Evolutionary conservation across 2,113 vertebrate genomes (phyloP), one percentile per base, ranked within the genome.

Genomic region (Greenwoodochromis staneri): DNA sequence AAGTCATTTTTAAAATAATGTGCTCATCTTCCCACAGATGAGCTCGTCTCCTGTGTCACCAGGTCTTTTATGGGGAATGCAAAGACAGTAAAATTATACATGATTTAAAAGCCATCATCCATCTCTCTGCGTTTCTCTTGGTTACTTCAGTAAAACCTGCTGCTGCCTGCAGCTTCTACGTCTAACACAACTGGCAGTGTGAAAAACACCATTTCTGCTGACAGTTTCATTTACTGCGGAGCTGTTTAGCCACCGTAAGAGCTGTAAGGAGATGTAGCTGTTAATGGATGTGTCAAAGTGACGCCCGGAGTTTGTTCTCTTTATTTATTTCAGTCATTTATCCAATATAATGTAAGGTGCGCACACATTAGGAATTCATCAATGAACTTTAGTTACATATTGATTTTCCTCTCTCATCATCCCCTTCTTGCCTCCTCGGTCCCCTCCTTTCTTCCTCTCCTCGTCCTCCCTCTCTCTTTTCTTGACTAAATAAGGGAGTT

Each of bases 401-500:
- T 66, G 31, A 36, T 66, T 66, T 66, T 66, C 17, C n/a, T 49
- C 47, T 2, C 47, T 53, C 49, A 76, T 24, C 51, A 16, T 21
- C 19, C 1, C 83, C 80, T 85, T 69, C 34, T 53, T 19, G 8
- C 80, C 51, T 87, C 66, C 31, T 57, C 71, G 8, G 1, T 57
- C 57, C 51, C 21, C 40, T 63, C 10, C 49, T 38, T n/a, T 47
- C 34, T 82, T 84, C 61, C 27, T 78, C 34, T 38, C 61, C 71
- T 47, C 27, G 36, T 66, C 4, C 36, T 40, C 51, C 29, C 21
- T 66, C 78, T 80, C 36, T 88, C 63, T 81, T 47, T 78, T 95
- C 92, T 88, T 95, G 94, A 88, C 95, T 96, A 96, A 96, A 97
- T 96, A 96, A 94, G 96, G 95, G 93, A 91, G 94, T 91, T 85